A percentile compares a stretch with the other conserved stretches of the same genome.
Evolutionary conservation across 2,888 invertebrate species (phyloP).

Genomic region (Linhomoeus sp.): DNA sequence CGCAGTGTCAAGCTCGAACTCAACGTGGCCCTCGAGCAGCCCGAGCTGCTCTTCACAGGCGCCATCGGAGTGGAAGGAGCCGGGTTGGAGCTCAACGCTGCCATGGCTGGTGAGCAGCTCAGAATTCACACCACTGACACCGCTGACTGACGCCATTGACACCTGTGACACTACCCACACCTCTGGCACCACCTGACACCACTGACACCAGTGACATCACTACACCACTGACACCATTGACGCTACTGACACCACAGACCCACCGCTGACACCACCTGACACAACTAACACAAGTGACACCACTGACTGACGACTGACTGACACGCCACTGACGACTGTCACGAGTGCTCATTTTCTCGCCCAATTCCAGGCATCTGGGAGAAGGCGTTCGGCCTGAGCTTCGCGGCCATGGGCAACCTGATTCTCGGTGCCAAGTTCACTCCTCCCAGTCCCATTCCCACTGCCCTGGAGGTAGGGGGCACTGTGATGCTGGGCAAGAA

Average conservation of each 20-base stretch:
- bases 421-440: neutral
- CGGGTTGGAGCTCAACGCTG: neutral
- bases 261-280: too few species aligned
- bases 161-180: too few species aligned
- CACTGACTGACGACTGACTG: too few species aligned
- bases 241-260: too few species aligned
- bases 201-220: too few species aligned
- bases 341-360: too few species aligned
- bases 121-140: too few species aligned
- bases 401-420: neutral
- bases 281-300: too few species aligned
- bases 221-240: too few species aligned
- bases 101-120: neutral
- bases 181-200: too few species aligned
- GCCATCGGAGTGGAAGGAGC: neutral
- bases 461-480: neutral
- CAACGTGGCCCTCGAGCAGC: neutral
- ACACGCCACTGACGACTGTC: too few species aligned
- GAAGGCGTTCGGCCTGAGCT: neutral
- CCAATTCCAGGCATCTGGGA: neutral
- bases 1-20: neutral
- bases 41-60: neutral
- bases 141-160: too few species aligned
- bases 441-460: neutral
- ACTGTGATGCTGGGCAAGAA: neutral